phyloP scores from a whole-genome alignment of 2,888 invertebrate genomes.

The Rotaria macrura region DNA sequence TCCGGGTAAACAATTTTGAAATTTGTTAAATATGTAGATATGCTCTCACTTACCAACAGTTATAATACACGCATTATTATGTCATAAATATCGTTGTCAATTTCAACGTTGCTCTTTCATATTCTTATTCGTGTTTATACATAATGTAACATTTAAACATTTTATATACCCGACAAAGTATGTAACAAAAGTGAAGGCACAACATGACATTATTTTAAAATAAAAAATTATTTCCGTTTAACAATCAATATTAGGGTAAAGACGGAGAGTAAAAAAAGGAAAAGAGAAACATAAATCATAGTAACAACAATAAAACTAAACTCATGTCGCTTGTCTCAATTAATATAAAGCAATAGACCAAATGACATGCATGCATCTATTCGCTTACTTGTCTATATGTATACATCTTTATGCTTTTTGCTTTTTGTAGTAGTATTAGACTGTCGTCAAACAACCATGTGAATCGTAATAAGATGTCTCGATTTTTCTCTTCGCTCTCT shows the following conservation, averaged over 20 bases:
- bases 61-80: background rate
- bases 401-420: background rate
- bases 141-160: too few species aligned
- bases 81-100: background rate
- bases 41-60: background rate
- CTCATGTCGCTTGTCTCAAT: background rate
- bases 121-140: background rate
- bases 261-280: background rate
- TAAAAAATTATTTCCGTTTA: background rate
- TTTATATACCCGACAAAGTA: too few species aligned
- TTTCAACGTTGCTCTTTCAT: background rate
- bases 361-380: background rate
- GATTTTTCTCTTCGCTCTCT: too few species aligned
- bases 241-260: background rate
- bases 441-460: background rate
- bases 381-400: background rate
- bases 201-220: background rate
- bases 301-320: background rate
- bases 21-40: background rate
- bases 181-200: background rate
- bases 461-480: background rate
- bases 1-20: background rate
- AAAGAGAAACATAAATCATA: background rate
- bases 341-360: background rate
- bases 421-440: background rate